Evolutionary conservation across 2,113 vertebrate species (phyloP), one percentile per base, ranked within the genome.

Genomic region (Diglossa brunneiventris): DNA sequence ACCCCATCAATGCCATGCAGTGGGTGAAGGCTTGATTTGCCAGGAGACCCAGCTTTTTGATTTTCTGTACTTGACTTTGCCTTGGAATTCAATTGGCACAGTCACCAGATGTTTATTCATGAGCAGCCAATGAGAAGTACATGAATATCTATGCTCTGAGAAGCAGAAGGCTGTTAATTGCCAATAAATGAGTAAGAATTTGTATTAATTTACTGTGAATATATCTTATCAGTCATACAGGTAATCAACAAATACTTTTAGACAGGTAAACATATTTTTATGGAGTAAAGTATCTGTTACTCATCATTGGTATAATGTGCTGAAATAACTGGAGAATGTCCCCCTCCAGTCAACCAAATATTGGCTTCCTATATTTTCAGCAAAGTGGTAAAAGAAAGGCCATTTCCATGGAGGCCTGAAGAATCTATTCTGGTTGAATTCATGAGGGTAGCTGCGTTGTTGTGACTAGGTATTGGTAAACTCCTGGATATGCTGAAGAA

Each of bases 211-310:
- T 76, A 15, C 18, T 70, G 33, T 83, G 42, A 85, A 20, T 85
- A 18, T 85, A n/a, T 84, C 42, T 89, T 52, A 69, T 33, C 19
- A 73, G 49, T 20, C 14, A 39, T 27, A 55, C 5, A 80, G 23
- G 46, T 69, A 88, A 86, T 28, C 28, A 87, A 61, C 7, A 89
- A 92, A 70, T 59, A 27, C 9, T 88, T 79, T 67, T 55, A 80
- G 30, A 62, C 26, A 79, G 13, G 27, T 13, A 19, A 39, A 50
- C 9, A 3, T 30, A 10, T 50, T 28, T 89, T 82, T 74, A 46
- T 18, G 15, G 15, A 50, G 19, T 62, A 53, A 82, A 74, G 8
- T 61, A 89, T 47, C 4, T 4, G 1, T 72, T 42, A 49, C 8
- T 73, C 26, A 30, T 58, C 0, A 1, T 9, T 82, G 50, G 11